Base-by-base conservation (phyloP, 2,113 vertebrate genomes). In the Cygnus atratus region DNA sequence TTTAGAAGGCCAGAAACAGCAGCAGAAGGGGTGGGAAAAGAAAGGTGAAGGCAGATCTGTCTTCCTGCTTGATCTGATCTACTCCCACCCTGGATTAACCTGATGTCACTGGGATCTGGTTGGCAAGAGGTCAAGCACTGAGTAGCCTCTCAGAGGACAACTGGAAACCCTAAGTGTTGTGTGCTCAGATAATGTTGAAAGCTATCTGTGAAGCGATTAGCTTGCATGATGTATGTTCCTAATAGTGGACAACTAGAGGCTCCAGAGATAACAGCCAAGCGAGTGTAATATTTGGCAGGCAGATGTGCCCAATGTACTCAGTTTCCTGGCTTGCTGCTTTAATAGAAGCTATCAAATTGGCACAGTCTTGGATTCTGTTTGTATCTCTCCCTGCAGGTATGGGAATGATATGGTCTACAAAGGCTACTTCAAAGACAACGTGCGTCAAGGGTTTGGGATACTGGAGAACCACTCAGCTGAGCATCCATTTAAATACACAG, bases 361-460 rank as follows among this genome's bases (percentile, higher is more conserved):
- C 37, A 39, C 4, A 13, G 29, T 11, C 25, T 77, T n/a, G 48
- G 63, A 87, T 61, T 44, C 22, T 62, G 6, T 28, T 9, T 68
- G 2, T 39, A 9, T 85, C 7, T 68, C 10, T 77, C 29, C 88
- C 46, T 15, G 29, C 94, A 98, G 98, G 95, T 98, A 98, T 0
- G 81, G 98, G 46, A 97, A 95, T 0, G 94, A 97, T 0, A 39
- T 90, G 58, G 97, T 98, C 57, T 98, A 98, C 96, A 98, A 97
- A 76, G 98, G 98, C 11, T 98, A 98, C 81, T 98, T 98, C 82
- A 92, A 83, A 73, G 97, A 91, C 1, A 68, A 97, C 3, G 3
- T 97, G 75, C 96, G 98, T 7, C 98, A 98, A 1, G 98, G 98
- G 0, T 98, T 98, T 21, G 98, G 98, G 22, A 84, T 98, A 58